Evolutionary conservation across 1,140 invertebrate genomes (phyloP).

Genomic region (Bombyx mandarina): DNA sequence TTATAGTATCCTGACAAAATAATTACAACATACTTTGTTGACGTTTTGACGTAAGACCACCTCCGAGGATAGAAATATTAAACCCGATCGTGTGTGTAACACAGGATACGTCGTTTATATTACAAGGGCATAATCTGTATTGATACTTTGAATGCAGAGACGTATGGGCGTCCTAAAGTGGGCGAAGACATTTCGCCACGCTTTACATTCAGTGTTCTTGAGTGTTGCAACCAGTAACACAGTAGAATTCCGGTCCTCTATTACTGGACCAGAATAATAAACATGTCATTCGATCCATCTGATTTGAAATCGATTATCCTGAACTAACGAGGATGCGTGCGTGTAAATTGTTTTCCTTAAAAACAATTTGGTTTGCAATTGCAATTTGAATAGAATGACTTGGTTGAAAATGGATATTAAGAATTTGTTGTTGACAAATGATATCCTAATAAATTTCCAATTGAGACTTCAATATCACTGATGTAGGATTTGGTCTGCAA

Average conservation of each 20-base stretch:
- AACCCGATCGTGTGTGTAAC: background rate
- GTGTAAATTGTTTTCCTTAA: background rate
- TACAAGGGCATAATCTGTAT: background rate
- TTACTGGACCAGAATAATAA: slow-evolving; percentile 20
- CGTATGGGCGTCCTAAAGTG: slow-evolving; percentile 8
- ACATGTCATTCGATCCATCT: slow-evolving; percentile 16
- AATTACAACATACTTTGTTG: slow-evolving; percentile 24
- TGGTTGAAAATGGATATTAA: too few species aligned
- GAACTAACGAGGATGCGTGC: too few species aligned
- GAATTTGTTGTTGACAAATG: too few species aligned
- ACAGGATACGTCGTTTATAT: background rate
- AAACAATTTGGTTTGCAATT: background rate
- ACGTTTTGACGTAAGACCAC: slow-evolving; percentile 22
- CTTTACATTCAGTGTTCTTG: slow-evolving; percentile 21
- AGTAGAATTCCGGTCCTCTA: slow-evolving; percentile 23
- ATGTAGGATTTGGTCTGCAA: too few species aligned
- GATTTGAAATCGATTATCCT: too few species aligned
- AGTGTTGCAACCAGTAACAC: slow-evolving; percentile 21
- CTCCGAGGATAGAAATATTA: slow-evolving; percentile 15
- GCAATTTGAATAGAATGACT: too few species aligned
- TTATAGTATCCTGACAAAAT: slow-evolving; percentile 24
- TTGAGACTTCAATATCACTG: too few species aligned
- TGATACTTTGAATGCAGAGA: background rate
- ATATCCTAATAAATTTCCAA: too few species aligned
- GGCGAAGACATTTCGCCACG: slow-evolving; percentile 20